These are phyloP conservation scores for Styela clava DNA, from an alignment of 23 tunicate species.

Conservation along the genomic window DNA sequence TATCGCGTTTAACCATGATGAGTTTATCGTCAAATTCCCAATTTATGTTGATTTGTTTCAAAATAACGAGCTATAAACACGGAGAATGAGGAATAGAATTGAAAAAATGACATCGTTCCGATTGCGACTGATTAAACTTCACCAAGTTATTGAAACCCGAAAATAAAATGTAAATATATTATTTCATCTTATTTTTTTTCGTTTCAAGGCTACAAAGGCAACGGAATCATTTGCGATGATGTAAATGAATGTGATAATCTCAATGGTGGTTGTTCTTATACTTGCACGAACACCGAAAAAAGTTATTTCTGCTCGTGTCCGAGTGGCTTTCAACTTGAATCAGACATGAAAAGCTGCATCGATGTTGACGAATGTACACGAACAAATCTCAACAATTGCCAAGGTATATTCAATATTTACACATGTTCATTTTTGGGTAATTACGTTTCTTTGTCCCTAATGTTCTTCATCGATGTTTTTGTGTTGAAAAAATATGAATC, in stretches of 20 bases:
- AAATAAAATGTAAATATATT: too few species aligned
- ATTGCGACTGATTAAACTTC: too few species aligned
- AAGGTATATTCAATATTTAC: constrained; percentile 22
- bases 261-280: constrained; percentile 62
- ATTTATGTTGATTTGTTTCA: too few species aligned
- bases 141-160: too few species aligned
- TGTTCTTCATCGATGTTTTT: too few species aligned
- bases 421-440: background rate
- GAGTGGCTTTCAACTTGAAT: constrained; percentile 36
- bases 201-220: constrained; percentile 65
- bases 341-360: constrained; percentile 32
- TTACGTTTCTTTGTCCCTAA: background rate
- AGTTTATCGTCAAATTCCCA: too few species aligned
- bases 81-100: too few species aligned
- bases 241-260: constrained; percentile 55
- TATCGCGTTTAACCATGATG: too few species aligned
- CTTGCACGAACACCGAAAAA: constrained; percentile 44
- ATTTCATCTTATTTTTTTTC: too few species aligned
- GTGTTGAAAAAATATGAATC: background rate
- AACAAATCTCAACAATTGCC: constrained; percentile 43
- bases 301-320: constrained; percentile 63
- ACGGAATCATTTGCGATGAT: constrained; percentile 47
- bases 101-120: too few species aligned
- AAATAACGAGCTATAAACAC: too few species aligned
- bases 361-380: constrained; percentile 66